Conservation (phyloP, 2,888 invertebrate genomes). For the Nomada goodeniana region DNA sequence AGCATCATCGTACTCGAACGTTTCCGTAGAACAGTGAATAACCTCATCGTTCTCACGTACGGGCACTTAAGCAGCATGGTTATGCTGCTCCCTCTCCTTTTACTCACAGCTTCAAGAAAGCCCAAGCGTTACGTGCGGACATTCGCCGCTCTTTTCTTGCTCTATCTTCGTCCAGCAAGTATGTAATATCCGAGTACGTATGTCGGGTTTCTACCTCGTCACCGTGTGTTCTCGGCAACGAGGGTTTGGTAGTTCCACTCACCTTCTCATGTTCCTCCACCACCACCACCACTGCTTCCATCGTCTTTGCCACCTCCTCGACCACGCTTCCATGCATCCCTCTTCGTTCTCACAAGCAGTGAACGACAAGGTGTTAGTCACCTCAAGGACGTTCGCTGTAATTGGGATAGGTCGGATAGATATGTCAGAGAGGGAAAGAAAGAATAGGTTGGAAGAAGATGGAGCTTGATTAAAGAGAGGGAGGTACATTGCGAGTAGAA, state of each 20-base stretch:
- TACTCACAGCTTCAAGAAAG: conserved; percentile 61
- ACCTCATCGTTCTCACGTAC: conserved; percentile 67
- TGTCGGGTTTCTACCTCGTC: conserved; percentile 39
- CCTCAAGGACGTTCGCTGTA: conserved; percentile 82
- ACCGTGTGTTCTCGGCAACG: conserved; percentile 61
- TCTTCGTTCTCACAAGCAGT: conserved; percentile 56
- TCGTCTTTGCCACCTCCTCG: conserved; percentile 49
- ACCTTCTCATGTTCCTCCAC: conserved; percentile 33
- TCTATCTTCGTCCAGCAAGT: conserved; percentile 46
- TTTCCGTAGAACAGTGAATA: conserved; percentile 71
- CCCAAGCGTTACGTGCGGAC: conserved; percentile 44
- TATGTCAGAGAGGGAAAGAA: conserved; percentile 52
- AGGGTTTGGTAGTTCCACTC: conserved; percentile 57
- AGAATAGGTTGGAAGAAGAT: conserved; percentile 3
- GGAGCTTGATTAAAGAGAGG: conserved; percentile 11
- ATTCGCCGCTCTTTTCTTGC: conserved; percentile 54
- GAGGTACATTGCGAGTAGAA: conserved; percentile 25
- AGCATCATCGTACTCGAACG: conserved; percentile 43
- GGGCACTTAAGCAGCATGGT: conserved; percentile 46
- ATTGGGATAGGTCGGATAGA: conserved; percentile 83
- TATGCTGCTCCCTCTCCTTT: conserved; percentile 44
- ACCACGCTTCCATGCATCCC: conserved; percentile 63
- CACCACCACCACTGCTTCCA: conserved; percentile 23
- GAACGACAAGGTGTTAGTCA: conserved; percentile 77
- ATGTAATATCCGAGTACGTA: conserved; percentile 29